A percentile compares a stretch with the other conserved stretches of the same genome.
Evolutionary conservation across 2,113 vertebrate species (phyloP).

Genomic region (Ceratotherium simum): DNA sequence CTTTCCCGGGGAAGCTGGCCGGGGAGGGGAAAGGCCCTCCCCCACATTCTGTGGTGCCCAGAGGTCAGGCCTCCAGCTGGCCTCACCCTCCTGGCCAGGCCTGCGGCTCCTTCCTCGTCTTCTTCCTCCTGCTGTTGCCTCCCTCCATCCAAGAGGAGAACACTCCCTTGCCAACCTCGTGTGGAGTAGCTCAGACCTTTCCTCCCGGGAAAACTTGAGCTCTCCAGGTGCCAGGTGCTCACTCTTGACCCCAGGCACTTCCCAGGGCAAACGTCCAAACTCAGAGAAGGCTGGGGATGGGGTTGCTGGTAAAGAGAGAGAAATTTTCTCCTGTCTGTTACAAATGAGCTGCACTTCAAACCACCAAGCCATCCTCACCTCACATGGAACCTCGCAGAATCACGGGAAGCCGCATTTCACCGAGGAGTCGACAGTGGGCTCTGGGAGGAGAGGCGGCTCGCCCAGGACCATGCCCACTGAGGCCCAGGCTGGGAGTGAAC

Average conservation of each 20-base stretch:
- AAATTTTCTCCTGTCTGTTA: background rate
- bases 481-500: background rate
- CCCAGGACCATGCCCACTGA: background rate
- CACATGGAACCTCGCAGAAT: background rate
- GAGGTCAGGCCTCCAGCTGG: background rate
- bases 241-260: too few relatives aligned
- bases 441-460: background rate
- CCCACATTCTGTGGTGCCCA: background rate
- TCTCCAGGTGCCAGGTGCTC: background rate
- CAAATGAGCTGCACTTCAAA: background rate
- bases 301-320: background rate
- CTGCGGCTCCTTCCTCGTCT: background rate
- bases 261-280: background rate
- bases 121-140: background rate
- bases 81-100: too few relatives aligned
- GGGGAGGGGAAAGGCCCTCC: background rate
- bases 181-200: background rate
- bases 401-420: fast-evolving
- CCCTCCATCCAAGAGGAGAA: background rate
- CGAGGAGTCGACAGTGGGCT: background rate
- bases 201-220: background rate
- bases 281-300: background rate
- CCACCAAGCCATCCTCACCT: background rate
- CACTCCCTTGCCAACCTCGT: background rate
- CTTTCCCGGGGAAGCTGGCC: background rate